Percentiles rank a stretch among this genome's conserved stretches.
phyloP scores from a whole-genome alignment of 1,140 invertebrate species.

The Metopolophium dirhodum region DNA sequence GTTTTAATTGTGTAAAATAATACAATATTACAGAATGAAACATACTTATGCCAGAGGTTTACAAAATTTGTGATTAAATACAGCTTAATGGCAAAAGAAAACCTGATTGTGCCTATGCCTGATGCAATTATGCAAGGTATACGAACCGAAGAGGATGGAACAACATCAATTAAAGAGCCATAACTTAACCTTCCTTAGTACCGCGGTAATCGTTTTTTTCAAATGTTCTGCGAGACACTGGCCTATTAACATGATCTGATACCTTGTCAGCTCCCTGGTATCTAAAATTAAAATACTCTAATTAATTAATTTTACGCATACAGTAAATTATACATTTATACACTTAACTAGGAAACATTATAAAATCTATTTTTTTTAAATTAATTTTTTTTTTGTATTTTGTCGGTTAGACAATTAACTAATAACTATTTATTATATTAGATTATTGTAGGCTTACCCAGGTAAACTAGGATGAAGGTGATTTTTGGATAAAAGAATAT shows the following conservation, averaged over 20 bases:
- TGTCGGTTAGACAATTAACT: slow-evolving; percentile 15
- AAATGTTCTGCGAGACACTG: slow-evolving; percentile 41
- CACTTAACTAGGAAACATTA: slow-evolving; percentile 24
- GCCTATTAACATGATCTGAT: slow-evolving; percentile 51
- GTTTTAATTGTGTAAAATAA: slow-evolving; percentile 55
- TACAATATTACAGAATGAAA: slow-evolving; percentile 75
- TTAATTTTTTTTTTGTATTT: slow-evolving; percentile 15
- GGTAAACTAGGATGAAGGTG: slow-evolving; percentile 57
- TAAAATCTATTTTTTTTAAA: neutral
- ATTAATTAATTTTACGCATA: neutral
- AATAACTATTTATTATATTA: neutral
- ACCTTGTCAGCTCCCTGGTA: slow-evolving; percentile 48
- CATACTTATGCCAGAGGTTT: slow-evolving; percentile 93
- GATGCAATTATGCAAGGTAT: slow-evolving; percentile 69
- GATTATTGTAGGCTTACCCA: slow-evolving; percentile 36
- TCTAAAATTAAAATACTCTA: slow-evolving; percentile 30
- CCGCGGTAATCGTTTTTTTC: slow-evolving; percentile 49
- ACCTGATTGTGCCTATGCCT: slow-evolving; percentile 96
- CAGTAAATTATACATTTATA: neutral
- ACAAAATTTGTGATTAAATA: slow-evolving; percentile 99
- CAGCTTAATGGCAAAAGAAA: slow-evolving; percentile 97
- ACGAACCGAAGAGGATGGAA: slow-evolving; percentile 38
- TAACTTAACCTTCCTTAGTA: slow-evolving; percentile 35
- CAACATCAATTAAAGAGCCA: slow-evolving; percentile 48
- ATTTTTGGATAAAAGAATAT: slow-evolving; percentile 75